Conservation (phyloP, 2,113 vertebrate genomes). For the Acanthochromis polyacanthus region DNA sequence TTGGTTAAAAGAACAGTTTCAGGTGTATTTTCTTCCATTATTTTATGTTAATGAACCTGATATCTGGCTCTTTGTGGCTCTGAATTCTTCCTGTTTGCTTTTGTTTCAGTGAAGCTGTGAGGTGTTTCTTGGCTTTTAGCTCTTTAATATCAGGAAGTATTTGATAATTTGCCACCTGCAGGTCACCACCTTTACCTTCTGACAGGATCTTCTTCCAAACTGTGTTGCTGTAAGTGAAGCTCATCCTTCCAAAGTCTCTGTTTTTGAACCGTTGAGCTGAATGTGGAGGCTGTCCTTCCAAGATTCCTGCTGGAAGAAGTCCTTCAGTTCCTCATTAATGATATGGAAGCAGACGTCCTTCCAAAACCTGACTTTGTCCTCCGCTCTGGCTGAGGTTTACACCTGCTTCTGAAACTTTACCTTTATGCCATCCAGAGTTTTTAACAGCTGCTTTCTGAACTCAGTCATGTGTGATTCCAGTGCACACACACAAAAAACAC, state of each 20-base stretch:
- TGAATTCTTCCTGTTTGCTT: no score
- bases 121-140: rapidly evolving
- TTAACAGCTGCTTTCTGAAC: neutral
- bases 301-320: neutral
- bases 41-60: no score
- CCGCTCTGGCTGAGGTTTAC: neutral
- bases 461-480: neutral
- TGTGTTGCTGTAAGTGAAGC: neutral
- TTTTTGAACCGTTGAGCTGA: neutral
- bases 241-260: conserved; percentile 4
- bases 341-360: conserved; percentile 8
- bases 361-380: neutral
- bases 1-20: no score
- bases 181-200: neutral
- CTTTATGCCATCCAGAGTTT: no score
- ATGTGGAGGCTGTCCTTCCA: neutral
- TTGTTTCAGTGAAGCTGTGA: no score
- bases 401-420: no score
- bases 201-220: neutral
- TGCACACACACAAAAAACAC: neutral
- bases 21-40: no score
- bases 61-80: no score
- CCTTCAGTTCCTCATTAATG: neutral
- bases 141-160: neutral
- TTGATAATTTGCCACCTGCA: neutral